These are phyloP conservation scores for Drosophila grimshawi DNA, from an alignment of 1,140 invertebrate species.

Conservation along the genomic window DNA sequence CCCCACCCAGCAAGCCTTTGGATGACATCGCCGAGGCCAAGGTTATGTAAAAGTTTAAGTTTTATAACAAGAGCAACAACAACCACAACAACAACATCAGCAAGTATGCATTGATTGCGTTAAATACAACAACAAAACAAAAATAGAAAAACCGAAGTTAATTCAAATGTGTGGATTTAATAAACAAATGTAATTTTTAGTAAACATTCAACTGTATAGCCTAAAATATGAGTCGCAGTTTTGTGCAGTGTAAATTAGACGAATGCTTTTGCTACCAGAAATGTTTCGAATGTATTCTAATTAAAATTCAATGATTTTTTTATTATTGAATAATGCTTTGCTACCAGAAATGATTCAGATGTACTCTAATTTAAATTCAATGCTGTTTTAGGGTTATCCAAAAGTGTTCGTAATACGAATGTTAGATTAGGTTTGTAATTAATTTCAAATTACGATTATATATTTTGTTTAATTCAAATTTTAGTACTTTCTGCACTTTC, in stretches of 20 bases:
- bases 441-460: no score
- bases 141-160: slow-evolving; percentile 44
- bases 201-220: slow-evolving; percentile 31
- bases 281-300: no score
- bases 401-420: no score
- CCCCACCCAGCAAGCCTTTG: slow-evolving; percentile 75
- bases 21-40: slow-evolving; percentile 77
- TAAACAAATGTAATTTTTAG: slow-evolving; percentile 57
- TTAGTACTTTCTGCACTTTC: background rate
- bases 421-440: no score
- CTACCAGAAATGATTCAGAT: no score
- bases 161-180: slow-evolving; percentile 60
- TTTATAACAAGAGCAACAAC: slow-evolving; percentile 60
- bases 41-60: slow-evolving; percentile 80
- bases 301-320: no score
- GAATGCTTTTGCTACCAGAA: background rate
- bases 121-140: slow-evolving; percentile 68
- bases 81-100: slow-evolving; percentile 47
- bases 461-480: no score
- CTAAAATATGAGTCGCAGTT: slow-evolving; percentile 23
- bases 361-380: no score
- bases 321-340: no score
- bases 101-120: slow-evolving; percentile 54
- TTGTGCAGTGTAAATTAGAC: slow-evolving; percentile 55
- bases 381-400: no score